Conservation (phyloP, 2,797 vertebrate species). For the Steatocranus sp. region DNA sequence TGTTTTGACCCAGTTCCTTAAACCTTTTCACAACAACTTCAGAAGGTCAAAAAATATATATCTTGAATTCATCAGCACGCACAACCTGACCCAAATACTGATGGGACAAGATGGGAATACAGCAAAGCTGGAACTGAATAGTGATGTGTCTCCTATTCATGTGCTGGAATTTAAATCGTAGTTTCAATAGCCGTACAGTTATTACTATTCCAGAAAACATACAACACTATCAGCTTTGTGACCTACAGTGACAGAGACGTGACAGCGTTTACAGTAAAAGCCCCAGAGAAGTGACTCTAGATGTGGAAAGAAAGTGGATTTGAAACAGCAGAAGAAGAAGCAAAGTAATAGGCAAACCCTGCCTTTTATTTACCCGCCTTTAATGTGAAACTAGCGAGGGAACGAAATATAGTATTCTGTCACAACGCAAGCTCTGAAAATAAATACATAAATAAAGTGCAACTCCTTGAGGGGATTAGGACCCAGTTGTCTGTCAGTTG, state of each 20-base stretch:
- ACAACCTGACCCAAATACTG: conserved; percentile 11
- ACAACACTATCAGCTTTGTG: not conserved
- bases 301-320: not conserved
- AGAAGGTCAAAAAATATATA: not conserved
- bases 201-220: not conserved
- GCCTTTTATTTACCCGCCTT: conserved; percentile 71
- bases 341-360: conserved; percentile 64
- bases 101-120: not conserved
- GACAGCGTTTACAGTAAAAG: conserved; percentile 55
- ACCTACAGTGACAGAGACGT: not conserved
- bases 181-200: not conserved
- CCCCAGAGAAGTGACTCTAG: conserved; percentile 17
- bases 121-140: not conserved
- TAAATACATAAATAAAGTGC: conserved; percentile 36
- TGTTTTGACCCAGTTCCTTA: conserved; percentile 32
- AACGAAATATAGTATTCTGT: conserved; percentile 69
- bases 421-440: conserved; percentile 61
- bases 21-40: conserved; percentile 3
- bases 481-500: conserved; percentile 55
- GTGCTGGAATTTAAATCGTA: not conserved
- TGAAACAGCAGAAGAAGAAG: conserved; percentile 16
- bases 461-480: conserved; percentile 52
- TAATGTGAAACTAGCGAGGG: conserved; percentile 65
- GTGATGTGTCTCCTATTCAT: not conserved
- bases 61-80: not conserved